Evolutionary conservation across 2,797 vertebrate species (phyloP).

Genomic region (Sebastes vulpes): DNA sequence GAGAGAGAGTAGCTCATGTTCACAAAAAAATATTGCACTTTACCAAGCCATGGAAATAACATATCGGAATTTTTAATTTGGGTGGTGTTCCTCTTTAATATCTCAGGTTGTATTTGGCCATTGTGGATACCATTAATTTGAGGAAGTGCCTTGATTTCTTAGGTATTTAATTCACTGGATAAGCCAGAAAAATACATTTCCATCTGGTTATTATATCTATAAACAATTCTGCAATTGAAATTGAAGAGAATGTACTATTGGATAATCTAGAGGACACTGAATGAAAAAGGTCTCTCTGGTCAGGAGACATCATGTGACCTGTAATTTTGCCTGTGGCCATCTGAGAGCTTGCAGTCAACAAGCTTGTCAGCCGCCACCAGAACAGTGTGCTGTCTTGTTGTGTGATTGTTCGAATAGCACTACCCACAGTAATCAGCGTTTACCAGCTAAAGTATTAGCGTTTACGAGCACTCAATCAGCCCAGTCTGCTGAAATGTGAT

Average conservation of each 20-base stretch:
- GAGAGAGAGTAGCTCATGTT: too few species aligned
- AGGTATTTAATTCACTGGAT: too few species aligned
- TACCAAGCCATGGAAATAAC: too few species aligned
- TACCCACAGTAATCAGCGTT: not conserved
- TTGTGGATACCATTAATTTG: too few species aligned
- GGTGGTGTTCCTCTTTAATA: too few species aligned
- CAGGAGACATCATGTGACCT: not conserved
- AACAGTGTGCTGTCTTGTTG: not conserved
- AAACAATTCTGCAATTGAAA: too few species aligned
- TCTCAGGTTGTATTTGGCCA: too few species aligned
- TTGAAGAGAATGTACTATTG: not conserved
- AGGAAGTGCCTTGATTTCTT: too few species aligned
- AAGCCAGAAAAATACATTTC: too few species aligned
- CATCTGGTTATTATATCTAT: too few species aligned
- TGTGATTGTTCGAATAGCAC: not conserved
- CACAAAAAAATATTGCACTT: too few species aligned
- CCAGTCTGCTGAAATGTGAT: not conserved
- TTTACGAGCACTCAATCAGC: not conserved
- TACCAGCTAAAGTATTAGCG: not conserved
- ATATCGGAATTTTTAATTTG: too few species aligned
- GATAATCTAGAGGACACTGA: not conserved
- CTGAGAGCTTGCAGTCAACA: constrained; percentile 1
- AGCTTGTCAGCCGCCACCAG: not conserved
- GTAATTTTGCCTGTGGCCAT: constrained; percentile 7
- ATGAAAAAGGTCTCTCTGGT: not conserved